Base-by-base conservation (phyloP, 2,888 invertebrate species). In the Drosophila barbarae region DNA sequence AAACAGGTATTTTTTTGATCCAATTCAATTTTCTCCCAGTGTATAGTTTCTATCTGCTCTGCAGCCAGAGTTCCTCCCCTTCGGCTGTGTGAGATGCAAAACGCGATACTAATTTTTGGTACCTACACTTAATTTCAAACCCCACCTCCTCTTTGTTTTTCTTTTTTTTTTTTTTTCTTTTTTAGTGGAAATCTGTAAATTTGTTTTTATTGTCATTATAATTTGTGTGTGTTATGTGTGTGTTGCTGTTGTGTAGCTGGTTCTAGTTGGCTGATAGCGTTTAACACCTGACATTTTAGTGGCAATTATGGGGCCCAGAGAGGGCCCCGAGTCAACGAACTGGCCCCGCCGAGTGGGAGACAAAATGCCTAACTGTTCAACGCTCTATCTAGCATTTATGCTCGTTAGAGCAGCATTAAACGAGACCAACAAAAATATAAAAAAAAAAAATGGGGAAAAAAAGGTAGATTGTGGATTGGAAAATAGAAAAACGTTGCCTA, bases 241-340 rank as follows among this genome's bases (percentile, higher is more conserved):
- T 50, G 49, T 21, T 65, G 74, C 47, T 77, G 61, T 50, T 69
- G 55, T 41, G 64, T 64, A 50, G 74, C 72, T 77, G 85, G 85
- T 82, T 79, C 79, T 79, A 79, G 72, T 82, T 82, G 82, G 82
- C 82, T 85, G 84, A 77, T 85, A 85, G 82, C 85, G 84, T 84
- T 84, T 84, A 84, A 84, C 84, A 84, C 85, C 84, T 85, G 84
- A 84, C 84, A 84, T 84, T 83, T 76, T 80, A 81, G 76, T 83
- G 76, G 81, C 83, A 83, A 83, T 80, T 80, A 80, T 82, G 41
- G 21, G 36, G 41, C 44, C 30, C 34, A 34, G 32, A 42, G 49
- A 47, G 32, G 21, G 32, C 18, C 54, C 49, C 18, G 50, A 66
- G 66, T 66, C 66, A 66, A 66, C 65, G 66, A 66, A 66, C 66